These are phyloP conservation scores for Chanos chanos DNA, from an alignment of 2,797 vertebrate species.

Conservation along the genomic window DNA sequence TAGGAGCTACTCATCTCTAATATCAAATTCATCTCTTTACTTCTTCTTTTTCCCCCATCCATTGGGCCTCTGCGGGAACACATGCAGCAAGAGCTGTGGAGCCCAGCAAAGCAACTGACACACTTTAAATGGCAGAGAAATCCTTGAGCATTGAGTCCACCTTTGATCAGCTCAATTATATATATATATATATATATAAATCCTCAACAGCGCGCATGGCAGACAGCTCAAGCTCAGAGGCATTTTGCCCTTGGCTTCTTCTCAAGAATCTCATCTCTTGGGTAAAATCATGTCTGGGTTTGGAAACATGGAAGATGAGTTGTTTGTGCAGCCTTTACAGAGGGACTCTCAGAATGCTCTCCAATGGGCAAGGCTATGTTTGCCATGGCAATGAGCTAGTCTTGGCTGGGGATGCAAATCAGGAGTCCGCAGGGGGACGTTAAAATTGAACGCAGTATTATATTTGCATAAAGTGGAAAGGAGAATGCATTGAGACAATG, in stretches of 20 bases:
- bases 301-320: slow-evolving; percentile 2
- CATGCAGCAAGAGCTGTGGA: slow-evolving; percentile 9
- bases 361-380: background rate
- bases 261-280: slow-evolving; percentile 22
- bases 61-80: slow-evolving; percentile 15
- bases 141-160: slow-evolving; percentile 22
- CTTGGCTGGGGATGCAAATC: slow-evolving; percentile 30
- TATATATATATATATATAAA: too few relatives aligned
- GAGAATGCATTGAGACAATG: slow-evolving; percentile 18
- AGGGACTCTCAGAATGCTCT: slow-evolving; percentile 7
- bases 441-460: slow-evolving; percentile 19
- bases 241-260: slow-evolving; percentile 25
- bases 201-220: slow-evolving; percentile 9
- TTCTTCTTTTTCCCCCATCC: slow-evolving; percentile 17
- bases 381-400: slow-evolving; percentile 2
- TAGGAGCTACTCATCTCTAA: slow-evolving; percentile 24
- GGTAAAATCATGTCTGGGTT: slow-evolving; percentile 20
- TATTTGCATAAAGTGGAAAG: slow-evolving; percentile 28
- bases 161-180: slow-evolving; percentile 24
- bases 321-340: slow-evolving; percentile 24
- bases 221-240: slow-evolving; percentile 8
- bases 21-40: slow-evolving; percentile 20
- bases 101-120: background rate
- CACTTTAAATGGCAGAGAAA: slow-evolving; percentile 21
- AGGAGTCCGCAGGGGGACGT: slow-evolving; percentile 15